phyloP scores from a whole-genome alignment of 2,888 invertebrate genomes.

The Crepidodera aurea region DNA sequence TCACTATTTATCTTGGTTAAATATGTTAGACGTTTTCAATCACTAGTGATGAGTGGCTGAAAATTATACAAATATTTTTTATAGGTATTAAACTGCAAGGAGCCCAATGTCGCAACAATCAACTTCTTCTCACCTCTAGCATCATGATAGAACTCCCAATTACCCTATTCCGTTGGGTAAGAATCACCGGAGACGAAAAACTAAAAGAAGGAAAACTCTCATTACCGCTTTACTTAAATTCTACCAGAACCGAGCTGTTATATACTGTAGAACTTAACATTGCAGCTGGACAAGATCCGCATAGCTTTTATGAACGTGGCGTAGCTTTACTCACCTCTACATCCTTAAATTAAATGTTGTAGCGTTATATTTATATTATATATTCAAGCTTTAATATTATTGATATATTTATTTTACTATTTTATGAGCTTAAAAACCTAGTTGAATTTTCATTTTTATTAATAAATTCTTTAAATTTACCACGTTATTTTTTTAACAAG shows the following conservation, averaged over 20 bases:
- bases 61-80: conserved; percentile 54
- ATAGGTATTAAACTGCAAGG: conserved; percentile 94
- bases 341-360: conserved; percentile 77
- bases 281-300: conserved; percentile 88
- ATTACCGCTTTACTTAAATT: conserved; percentile 96
- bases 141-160: conserved; percentile 94
- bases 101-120: conserved; percentile 91
- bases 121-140: conserved; percentile 88
- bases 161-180: conserved; percentile 88
- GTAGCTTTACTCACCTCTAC: conserved; percentile 96
- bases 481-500: too few species aligned
- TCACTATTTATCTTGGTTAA: too few species aligned
- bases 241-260: conserved; percentile 91
- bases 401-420: conserved; percentile 23
- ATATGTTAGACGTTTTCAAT: too few species aligned
- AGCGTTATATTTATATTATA: conserved; percentile 21
- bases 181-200: conserved; percentile 59
- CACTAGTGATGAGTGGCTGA: too few species aligned
- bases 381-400: conserved; percentile 34
- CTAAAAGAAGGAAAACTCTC: conserved; percentile 74
- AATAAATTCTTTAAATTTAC: too few species aligned
- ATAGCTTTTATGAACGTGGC: conserved; percentile 98
- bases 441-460: conserved; percentile 26
- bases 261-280: conserved; percentile 96
- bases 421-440: conserved; percentile 8